Conservation (phyloP, 2,113 vertebrate genomes). For the Verasper variegatus region DNA sequence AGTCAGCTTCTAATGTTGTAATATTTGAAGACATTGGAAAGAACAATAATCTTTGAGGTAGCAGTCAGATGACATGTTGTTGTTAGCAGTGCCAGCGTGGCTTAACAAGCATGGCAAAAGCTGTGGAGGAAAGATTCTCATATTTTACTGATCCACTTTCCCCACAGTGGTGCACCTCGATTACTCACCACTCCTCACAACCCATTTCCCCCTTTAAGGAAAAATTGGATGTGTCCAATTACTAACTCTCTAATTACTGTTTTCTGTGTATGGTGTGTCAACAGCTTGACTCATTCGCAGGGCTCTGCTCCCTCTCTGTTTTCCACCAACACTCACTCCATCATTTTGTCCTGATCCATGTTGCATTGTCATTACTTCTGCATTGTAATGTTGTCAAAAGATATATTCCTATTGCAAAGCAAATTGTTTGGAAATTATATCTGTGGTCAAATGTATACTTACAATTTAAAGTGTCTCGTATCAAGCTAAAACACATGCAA, state of each 20-base stretch:
- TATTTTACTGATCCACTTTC: conserved; percentile 70
- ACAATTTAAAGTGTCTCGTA: no score
- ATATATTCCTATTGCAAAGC: not conserved
- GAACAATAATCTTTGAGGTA: conserved; percentile 71
- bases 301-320: not conserved
- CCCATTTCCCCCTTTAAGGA: conserved; percentile 56
- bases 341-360: not conserved
- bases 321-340: not conserved
- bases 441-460: not conserved
- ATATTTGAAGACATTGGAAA: conserved; percentile 64
- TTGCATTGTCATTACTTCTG: not conserved
- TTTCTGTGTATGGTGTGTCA: conserved; percentile 40
- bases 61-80: conserved; percentile 67
- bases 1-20: conserved; percentile 49
- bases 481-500: no score
- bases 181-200: conserved; percentile 67
- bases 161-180: conserved; percentile 57
- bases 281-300: conserved; percentile 20
- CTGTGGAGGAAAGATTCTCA: conserved; percentile 66
- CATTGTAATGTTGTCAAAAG: no score
- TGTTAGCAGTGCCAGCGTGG: conserved; percentile 52
- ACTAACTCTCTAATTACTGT: conserved; percentile 48
- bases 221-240: conserved; percentile 65
- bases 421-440: not conserved
- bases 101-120: conserved; percentile 56